A percentile compares a stretch with the other conserved stretches of the same genome.
These are phyloP conservation scores for Cirrhinus mrigala DNA, from an alignment of 2,797 vertebrate species.

Conservation along the genomic window DNA sequence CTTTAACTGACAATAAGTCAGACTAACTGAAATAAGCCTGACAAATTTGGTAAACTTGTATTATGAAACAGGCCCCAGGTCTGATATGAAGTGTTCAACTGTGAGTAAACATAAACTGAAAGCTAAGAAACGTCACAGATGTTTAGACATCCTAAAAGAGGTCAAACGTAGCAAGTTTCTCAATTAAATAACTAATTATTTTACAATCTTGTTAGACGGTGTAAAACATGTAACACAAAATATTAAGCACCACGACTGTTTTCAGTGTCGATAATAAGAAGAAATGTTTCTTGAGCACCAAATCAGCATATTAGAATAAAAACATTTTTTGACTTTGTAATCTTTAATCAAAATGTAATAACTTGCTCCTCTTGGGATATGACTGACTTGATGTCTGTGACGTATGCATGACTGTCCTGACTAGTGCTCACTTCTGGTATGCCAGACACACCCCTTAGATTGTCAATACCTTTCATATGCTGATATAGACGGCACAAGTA, in stretches of 20 bases:
- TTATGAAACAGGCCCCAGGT: too few species aligned
- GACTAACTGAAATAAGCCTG: too few species aligned
- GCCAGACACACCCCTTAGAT: background rate
- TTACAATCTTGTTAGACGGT: background rate
- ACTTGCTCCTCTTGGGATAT: background rate
- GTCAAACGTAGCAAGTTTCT: background rate
- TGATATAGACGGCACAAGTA: accelerated
- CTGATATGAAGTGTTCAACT: background rate
- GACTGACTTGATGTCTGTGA: background rate
- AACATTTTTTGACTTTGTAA: background rate
- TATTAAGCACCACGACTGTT: background rate
- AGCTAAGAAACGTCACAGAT: background rate
- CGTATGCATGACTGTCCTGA: background rate
- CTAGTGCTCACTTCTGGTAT: background rate
- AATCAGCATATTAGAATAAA: background rate
- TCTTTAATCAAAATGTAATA: background rate
- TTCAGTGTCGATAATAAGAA: background rate
- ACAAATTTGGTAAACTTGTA: too few species aligned
- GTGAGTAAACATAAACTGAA: background rate
- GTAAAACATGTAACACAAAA: background rate
- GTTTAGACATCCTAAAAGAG: background rate
- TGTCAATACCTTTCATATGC: background rate
- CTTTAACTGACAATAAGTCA: too few species aligned
- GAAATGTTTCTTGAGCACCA: background rate
- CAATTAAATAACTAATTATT: background rate